Evolutionary conservation across 2,113 vertebrate species (phyloP), one percentile per base, ranked within the genome.

Genomic region (Forbesichthys papilliferus): DNA sequence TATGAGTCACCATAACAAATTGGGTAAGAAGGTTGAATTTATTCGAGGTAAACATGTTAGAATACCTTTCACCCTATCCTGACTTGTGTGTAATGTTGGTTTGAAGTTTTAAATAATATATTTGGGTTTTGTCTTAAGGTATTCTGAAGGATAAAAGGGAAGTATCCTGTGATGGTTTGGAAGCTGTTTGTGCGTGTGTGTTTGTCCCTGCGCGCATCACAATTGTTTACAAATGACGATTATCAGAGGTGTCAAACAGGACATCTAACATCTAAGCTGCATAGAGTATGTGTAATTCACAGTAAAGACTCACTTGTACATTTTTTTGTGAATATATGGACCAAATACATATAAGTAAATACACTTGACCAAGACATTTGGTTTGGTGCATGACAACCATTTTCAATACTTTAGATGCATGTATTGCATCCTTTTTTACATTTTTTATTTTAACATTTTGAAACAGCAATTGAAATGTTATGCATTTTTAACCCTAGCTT

Each of bases 161-260:
- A 64, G 52, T 20, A 4, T 56, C 9, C 13, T 46, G 9, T 52
- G 46, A 20, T 65, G 18, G 20, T 14, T 47, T 9, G 11, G 18
- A 5, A 58, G 18, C 33, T 71, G 3, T 62, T 47, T 60, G 61
- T 60, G 66, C 82, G 69, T 58, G 1, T 20, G 20, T 20, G 20
- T 16, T 16, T 11, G 52, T 33, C 73, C 52, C 65, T 74, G 74
- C 73, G 79, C 77, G 74, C 71, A 68, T 73, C 84, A 47, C 56
- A 76, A 74, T 74, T 84, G 87, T 92, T 92, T 89, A 83, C 78
- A 86, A 20, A 80, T 60, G 51, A 65, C 75, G 64, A 48, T 53
- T 61, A 57, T 71, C 68, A 20, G 13, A 67, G 55, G 53, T 54
- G 42, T 3, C 65, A 69, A 64, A 74, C 69, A 48, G 3, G 71